phyloP scores from a whole-genome alignment of 2,888 invertebrate genomes.

The Sturmia bella region DNA sequence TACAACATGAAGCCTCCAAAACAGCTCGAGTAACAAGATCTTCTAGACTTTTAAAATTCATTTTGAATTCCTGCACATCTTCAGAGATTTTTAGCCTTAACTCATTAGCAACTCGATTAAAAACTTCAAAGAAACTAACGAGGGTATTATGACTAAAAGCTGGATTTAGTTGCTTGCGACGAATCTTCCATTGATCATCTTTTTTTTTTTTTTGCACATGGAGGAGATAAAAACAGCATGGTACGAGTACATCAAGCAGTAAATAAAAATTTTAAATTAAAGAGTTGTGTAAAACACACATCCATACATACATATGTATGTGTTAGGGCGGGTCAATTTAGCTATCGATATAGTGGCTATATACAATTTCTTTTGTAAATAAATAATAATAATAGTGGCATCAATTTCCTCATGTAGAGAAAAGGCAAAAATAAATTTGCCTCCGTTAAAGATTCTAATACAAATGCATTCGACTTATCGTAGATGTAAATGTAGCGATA shows the following conservation, averaged over 20 bases:
- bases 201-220: slow-evolving; percentile 2
- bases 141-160: slow-evolving; percentile 78
- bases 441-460: too few relatives aligned
- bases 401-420: too few relatives aligned
- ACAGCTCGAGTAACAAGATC: slow-evolving; percentile 79
- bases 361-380: too few relatives aligned
- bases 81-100: slow-evolving; percentile 74
- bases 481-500: too few relatives aligned
- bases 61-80: slow-evolving; percentile 72
- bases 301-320: neutral
- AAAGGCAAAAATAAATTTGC: too few relatives aligned
- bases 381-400: too few relatives aligned
- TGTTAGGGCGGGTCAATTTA: too few relatives aligned
- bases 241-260: too few relatives aligned
- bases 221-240: too few relatives aligned
- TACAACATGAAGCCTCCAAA: slow-evolving; percentile 78
- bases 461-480: too few relatives aligned
- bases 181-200: slow-evolving; percentile 80
- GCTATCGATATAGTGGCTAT: too few relatives aligned
- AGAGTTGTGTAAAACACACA: neutral
- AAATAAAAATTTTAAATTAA: too few relatives aligned
- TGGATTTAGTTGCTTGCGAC: slow-evolving; percentile 79
- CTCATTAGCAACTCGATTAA: slow-evolving; percentile 78
- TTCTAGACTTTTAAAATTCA: slow-evolving; percentile 77
- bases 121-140: slow-evolving; percentile 77